A percentile compares a stretch with the other conserved stretches of the same genome.
Conservation (phyloP, 2,797 vertebrate genomes). For the Chaetophractus vellerosus region DNA sequence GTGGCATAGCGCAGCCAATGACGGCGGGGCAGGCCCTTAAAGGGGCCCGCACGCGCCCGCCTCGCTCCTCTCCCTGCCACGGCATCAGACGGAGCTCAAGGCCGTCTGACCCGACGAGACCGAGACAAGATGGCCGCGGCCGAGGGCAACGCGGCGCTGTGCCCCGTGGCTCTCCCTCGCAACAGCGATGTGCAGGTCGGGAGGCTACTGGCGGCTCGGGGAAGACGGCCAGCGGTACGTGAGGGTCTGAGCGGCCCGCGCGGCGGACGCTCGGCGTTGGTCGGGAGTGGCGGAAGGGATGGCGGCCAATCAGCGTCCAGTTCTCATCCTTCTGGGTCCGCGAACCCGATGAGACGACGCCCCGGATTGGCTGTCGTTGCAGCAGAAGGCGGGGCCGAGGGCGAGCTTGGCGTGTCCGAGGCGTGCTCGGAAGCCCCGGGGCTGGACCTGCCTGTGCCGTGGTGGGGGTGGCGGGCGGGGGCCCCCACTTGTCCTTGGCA, state of each 20-base stretch:
- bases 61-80: background rate
- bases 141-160: constrained; percentile 90
- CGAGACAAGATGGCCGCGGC: constrained; percentile 90
- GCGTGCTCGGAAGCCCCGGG: constrained; percentile 6
- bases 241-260: background rate
- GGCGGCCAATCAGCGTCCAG: constrained; percentile 73
- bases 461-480: background rate
- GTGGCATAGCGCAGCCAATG: constrained; percentile 7
- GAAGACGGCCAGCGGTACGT: no score
- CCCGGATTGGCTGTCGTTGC: constrained; percentile 71
- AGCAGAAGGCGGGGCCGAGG: constrained; percentile 45
- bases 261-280: background rate
- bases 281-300: background rate
- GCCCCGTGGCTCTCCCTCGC: constrained; percentile 90
- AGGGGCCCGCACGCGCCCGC: constrained; percentile 73
- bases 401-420: constrained; percentile 10
- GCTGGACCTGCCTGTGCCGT: rapidly evolving
- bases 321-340: background rate
- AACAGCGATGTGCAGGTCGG: constrained; percentile 90
- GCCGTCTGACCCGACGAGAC: constrained; percentile 78
- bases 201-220: background rate
- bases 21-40: constrained; percentile 81
- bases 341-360: background rate
- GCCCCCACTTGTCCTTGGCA: no score
- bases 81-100: constrained; percentile 31